A percentile compares a stretch with the other conserved stretches of the same genome.
These are phyloP conservation scores for Euplexia lucipara DNA, from an alignment of 2,888 invertebrate genomes.

Conservation along the genomic window DNA sequence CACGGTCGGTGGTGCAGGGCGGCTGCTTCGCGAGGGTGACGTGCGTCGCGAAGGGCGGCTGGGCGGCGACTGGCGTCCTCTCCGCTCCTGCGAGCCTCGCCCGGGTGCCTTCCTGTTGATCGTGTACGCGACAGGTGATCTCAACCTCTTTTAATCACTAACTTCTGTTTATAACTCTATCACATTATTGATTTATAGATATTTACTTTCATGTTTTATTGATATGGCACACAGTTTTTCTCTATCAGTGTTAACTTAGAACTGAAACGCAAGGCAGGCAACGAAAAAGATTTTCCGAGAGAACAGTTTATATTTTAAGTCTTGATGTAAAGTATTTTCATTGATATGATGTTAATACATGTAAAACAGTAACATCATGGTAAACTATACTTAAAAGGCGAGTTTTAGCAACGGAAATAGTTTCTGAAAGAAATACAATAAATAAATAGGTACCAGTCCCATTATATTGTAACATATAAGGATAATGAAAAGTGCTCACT, in stretches of 20 bases:
- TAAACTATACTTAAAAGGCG: too few species aligned
- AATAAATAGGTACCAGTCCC: background rate
- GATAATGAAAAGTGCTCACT: slow-evolving; percentile 6
- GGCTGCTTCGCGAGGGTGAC: slow-evolving; percentile 68
- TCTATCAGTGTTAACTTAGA: background rate
- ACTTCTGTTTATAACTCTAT: slow-evolving; percentile 68
- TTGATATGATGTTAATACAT: background rate
- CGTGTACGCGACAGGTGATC: slow-evolving; percentile 89
- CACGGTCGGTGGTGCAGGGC: slow-evolving; percentile 68
- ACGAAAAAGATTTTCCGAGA: background rate
- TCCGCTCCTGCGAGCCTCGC: slow-evolving; percentile 83
- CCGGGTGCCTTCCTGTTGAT: slow-evolving; percentile 88
- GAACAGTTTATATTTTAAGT: background rate
- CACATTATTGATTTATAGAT: slow-evolving; percentile 61
- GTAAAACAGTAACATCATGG: background rate
- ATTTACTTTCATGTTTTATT: slow-evolving; percentile 16
- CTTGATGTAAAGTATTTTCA: background rate
- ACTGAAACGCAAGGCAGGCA: background rate
- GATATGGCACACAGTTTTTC: background rate
- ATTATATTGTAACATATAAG: slow-evolving; percentile 3
- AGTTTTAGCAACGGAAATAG: background rate
- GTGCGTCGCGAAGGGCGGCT: slow-evolving; percentile 83
- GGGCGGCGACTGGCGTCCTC: slow-evolving; percentile 88
- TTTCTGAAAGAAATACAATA: background rate
- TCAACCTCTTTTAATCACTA: slow-evolving; percentile 73